A percentile compares a stretch with the other conserved stretches of the same genome.
Conservation (phyloP, 1,140 invertebrate species). For the Drosophila sproati region DNA sequence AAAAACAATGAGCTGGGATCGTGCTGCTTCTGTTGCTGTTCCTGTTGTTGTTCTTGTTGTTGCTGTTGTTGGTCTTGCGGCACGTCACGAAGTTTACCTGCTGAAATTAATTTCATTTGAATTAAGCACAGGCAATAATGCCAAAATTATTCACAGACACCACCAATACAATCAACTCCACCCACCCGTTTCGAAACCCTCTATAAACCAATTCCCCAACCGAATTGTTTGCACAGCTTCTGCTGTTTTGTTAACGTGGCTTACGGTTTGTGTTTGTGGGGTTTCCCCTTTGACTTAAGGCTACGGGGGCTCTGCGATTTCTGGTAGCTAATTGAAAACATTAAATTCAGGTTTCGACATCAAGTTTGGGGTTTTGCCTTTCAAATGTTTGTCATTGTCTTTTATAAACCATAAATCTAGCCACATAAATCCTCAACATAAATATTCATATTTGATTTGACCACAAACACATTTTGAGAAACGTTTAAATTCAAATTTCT, state of each 20-base stretch:
- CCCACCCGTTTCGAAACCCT: not conserved
- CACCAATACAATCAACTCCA: conserved; percentile 67
- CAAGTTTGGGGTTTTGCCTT: not conserved
- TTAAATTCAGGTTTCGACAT: conserved; percentile 64
- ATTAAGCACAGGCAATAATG: conserved; percentile 82
- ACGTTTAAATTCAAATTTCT: conserved; percentile 42
- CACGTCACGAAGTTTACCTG: conserved; percentile 72
- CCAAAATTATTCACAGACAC: conserved; percentile 81
- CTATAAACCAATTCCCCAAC: conserved; percentile 39
- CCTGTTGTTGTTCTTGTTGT: conserved; percentile 6
- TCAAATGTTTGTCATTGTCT: conserved; percentile 14
- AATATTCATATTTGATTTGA: conserved; percentile 45
- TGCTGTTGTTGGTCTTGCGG: conserved; percentile 18
- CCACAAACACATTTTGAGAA: not conserved
- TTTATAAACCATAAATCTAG: not conserved
- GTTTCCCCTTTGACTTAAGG: conserved; percentile 17
- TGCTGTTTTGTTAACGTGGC: conserved; percentile 12
- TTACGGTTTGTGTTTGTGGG: conserved; percentile 14
- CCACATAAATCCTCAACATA: conserved; percentile 10
- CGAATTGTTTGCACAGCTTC: conserved; percentile 36
- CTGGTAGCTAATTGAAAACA: conserved; percentile 80
- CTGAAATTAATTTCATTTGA: conserved; percentile 81
- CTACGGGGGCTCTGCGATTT: conserved; percentile 35
- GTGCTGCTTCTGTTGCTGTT: conserved; percentile 10
- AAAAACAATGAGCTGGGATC: conserved; percentile 71